These are phyloP conservation scores for Panagrolaimus sp. DNA, from an alignment of 1,140 invertebrate species.

Conservation along the genomic window DNA sequence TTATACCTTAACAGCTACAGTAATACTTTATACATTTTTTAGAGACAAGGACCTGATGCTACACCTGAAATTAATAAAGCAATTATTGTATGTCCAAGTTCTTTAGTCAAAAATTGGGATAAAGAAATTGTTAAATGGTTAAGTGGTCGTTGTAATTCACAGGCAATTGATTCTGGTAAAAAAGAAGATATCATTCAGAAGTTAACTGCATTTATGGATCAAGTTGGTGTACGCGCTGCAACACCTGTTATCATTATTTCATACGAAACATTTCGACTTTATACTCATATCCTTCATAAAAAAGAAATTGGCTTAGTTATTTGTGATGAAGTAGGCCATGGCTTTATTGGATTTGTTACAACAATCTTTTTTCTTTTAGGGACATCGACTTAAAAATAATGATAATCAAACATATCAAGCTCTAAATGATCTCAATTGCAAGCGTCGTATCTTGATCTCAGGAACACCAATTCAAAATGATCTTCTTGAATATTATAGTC, in stretches of 20 bases:
- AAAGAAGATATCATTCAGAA: slow-evolving; percentile 47
- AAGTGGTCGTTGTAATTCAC: slow-evolving; percentile 70
- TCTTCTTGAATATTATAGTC: slow-evolving; percentile 80
- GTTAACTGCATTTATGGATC: slow-evolving; percentile 59
- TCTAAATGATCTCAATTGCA: slow-evolving; percentile 71
- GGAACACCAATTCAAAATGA: slow-evolving; percentile 99
- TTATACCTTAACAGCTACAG: too few relatives aligned
- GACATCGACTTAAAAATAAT: slow-evolving; percentile 90
- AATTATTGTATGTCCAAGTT: slow-evolving; percentile 91
- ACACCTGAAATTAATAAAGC: slow-evolving; percentile 82
- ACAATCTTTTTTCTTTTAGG: slow-evolving; percentile 62
- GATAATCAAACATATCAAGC: slow-evolving; percentile 98
- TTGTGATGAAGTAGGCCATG: slow-evolving; percentile 82
- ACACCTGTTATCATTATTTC: slow-evolving; percentile 93
- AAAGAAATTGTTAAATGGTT: slow-evolving; percentile 98
- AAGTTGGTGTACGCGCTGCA: slow-evolving; percentile 65
- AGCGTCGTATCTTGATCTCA: slow-evolving; percentile 81
- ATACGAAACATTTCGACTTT: slow-evolving; percentile 95
- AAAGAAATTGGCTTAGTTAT: slow-evolving; percentile 88
- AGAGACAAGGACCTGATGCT: slow-evolving; percentile 64
- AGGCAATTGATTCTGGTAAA: slow-evolving; percentile 64
- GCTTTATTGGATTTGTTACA: slow-evolving; percentile 6
- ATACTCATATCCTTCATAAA: slow-evolving; percentile 77
- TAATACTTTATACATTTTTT: slow-evolving; percentile 16
- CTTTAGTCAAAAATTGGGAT: slow-evolving; percentile 95